Percentiles rank a stretch among this genome's conserved stretches.
These are phyloP conservation scores for Drosophila meridionalis DNA, from an alignment of 2,888 invertebrate species.

Conservation along the genomic window DNA sequence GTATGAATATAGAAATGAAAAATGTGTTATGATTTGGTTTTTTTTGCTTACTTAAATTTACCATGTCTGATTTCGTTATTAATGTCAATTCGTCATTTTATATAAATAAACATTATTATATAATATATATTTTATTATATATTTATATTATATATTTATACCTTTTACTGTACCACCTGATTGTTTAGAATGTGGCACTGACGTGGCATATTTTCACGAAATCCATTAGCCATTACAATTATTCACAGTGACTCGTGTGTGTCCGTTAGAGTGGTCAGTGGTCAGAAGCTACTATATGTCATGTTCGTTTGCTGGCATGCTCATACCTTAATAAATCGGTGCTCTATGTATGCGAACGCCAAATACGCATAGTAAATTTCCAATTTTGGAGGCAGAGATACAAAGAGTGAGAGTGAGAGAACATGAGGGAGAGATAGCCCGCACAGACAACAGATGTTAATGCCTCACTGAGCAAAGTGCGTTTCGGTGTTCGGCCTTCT, in stretches of 20 bases:
- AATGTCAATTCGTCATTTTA: neutral
- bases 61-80: neutral
- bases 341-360: constrained; percentile 5
- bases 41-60: neutral
- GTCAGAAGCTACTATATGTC: constrained; percentile 14
- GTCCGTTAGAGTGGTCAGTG: constrained; percentile 3
- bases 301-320: constrained; percentile 9
- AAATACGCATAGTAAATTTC: constrained; percentile 30
- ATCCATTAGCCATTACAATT: constrained; percentile 57
- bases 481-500: constrained; percentile 70
- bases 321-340: constrained; percentile 48
- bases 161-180: neutral
- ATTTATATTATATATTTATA: neutral
- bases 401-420: neutral
- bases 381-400: constrained; percentile 4
- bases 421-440: neutral
- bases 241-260: constrained; percentile 23
- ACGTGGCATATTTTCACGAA: constrained; percentile 48
- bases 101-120: neutral
- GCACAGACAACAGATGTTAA: constrained; percentile 73
- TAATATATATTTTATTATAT: no score
- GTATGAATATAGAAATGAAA: no score
- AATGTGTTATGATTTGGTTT: no score
- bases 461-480: constrained; percentile 77
- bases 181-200: constrained; percentile 6